A percentile compares a stretch with the other conserved stretches of the same genome.
Evolutionary conservation across 2,888 invertebrate genomes (phyloP).

Genomic region (Caenorhabditis wallacei): DNA sequence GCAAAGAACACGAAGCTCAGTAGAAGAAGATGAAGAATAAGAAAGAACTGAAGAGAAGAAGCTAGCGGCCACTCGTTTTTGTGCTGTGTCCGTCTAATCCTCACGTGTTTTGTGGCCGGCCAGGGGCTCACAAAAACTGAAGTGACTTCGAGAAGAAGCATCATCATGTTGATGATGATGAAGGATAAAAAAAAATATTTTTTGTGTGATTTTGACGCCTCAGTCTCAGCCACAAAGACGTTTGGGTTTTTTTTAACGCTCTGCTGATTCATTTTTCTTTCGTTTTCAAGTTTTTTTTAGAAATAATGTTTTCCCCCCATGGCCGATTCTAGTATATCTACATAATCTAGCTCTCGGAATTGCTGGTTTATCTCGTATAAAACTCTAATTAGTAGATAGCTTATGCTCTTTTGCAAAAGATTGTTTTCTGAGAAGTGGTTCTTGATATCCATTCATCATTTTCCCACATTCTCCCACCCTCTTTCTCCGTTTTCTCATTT

Average conservation of each 20-base stretch:
- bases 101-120: conserved; percentile 51
- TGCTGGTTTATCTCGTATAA: not conserved
- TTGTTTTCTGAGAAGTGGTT: not conserved
- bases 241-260: conserved; percentile 4
- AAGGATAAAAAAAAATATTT: conserved; percentile 45
- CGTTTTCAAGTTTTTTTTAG: not conserved
- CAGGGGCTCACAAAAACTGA: conserved; percentile 33
- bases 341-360: too few relatives aligned
- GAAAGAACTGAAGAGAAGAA: too few relatives aligned
- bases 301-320: too few relatives aligned
- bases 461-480: conserved; percentile 27
- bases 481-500: conserved; percentile 7
- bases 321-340: too few relatives aligned
- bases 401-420: not conserved
- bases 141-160: conserved; percentile 41
- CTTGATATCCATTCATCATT: conserved; percentile 13
- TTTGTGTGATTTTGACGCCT: conserved; percentile 55
- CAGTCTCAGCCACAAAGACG: conserved; percentile 7
- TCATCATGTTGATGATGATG: conserved; percentile 43
- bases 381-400: conserved; percentile 29
- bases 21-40: conserved; percentile 17
- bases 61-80: conserved; percentile 32
- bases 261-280: not conserved
- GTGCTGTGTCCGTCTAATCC: conserved; percentile 54
- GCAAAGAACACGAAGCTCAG: conserved; percentile 36